Evolutionary conservation across 2,113 vertebrate genomes (phyloP).

Genomic region (Dendropsophus ebraccatus): DNA sequence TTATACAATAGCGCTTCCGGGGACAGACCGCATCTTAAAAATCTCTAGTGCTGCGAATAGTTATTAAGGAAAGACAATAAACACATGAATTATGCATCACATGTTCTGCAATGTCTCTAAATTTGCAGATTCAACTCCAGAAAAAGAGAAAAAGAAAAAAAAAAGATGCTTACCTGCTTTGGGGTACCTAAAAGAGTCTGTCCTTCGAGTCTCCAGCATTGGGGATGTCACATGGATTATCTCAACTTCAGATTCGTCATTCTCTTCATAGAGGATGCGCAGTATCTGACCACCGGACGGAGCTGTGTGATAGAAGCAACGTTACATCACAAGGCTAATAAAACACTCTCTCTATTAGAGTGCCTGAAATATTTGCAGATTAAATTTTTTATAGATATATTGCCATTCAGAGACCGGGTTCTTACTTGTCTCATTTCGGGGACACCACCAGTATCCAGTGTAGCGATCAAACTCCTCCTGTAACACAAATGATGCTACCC

Average conservation of each 20-base stretch:
- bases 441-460: constrained; percentile 84
- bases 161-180: constrained; percentile 75
- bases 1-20: neutral
- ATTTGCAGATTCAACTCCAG: neutral
- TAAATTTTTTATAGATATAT: no score
- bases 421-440: constrained; percentile 76
- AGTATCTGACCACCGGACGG: constrained; percentile 75
- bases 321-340: neutral
- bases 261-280: constrained; percentile 82
- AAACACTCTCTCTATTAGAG: neutral
- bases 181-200: constrained; percentile 82
- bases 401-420: neutral
- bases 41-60: neutral
- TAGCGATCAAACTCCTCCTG: constrained; percentile 85
- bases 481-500: constrained; percentile 81
- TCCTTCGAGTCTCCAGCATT: constrained; percentile 81
- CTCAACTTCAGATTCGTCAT: constrained; percentile 82
- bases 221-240: constrained; percentile 83
- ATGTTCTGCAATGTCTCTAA: no score
- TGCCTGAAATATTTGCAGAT: no score
- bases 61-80: neutral
- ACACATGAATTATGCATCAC: no score
- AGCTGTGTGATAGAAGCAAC: constrained; percentile 63
- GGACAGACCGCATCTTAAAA: neutral
- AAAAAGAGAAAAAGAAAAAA: neutral